Percentiles rank a stretch among this genome's conserved stretches.
phyloP scores from a whole-genome alignment of 2,888 invertebrate species.

The Hofmannophila pseudospretella region DNA sequence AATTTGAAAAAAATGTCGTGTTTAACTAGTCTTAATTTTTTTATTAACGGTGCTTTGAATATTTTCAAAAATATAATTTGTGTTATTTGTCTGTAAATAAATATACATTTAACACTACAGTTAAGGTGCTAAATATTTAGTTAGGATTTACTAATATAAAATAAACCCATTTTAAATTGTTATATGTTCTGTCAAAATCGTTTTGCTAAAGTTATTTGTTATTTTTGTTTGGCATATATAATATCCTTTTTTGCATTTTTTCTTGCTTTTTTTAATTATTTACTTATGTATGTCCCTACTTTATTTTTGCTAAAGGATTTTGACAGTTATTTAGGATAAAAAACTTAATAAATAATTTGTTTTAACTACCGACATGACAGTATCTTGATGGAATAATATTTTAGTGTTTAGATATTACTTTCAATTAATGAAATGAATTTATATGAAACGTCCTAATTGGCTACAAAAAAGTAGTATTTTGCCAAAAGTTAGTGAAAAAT shows the following conservation, averaged over 20 bases:
- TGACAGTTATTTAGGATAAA: not conserved
- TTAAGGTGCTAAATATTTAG: conserved; percentile 27
- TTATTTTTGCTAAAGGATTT: conserved; percentile 19
- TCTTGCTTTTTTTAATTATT: too few relatives aligned
- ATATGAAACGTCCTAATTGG: not conserved
- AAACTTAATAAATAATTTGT: too few relatives aligned
- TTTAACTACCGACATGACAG: conserved; percentile 45
- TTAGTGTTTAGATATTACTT: not conserved
- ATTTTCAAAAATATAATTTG: conserved; percentile 12
- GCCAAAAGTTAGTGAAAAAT: conserved; percentile 1
- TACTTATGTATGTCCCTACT: too few relatives aligned
- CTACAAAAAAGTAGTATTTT: not conserved
- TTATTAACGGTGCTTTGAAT: not conserved
- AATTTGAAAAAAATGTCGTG: not conserved
- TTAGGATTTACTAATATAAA: not conserved
- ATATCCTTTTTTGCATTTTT: too few relatives aligned
- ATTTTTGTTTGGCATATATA: too few relatives aligned
- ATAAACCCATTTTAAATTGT: too few relatives aligned
- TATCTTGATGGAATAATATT: conserved; percentile 16
- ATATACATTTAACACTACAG: conserved; percentile 14
- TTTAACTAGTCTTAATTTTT: not conserved
- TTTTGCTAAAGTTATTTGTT: too few relatives aligned
- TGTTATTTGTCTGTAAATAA: conserved; percentile 28
- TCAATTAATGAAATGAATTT: not conserved
- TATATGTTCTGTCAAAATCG: too few relatives aligned